Evolutionary conservation across 2,113 vertebrate species (phyloP).

Genomic region (Romanogobio albipinnatus): DNA sequence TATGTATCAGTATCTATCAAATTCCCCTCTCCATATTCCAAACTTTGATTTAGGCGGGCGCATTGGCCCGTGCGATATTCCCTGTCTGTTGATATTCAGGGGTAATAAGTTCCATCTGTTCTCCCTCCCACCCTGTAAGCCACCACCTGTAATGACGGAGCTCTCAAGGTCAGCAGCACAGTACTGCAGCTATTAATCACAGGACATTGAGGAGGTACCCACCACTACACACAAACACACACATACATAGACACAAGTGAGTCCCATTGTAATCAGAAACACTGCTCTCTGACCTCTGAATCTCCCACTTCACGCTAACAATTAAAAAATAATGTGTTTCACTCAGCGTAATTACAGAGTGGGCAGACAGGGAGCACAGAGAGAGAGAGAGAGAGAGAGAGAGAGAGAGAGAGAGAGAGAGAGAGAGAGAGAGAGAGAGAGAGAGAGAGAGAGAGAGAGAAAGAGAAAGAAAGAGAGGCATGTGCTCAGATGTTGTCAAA

Average conservation of each 20-base stretch:
- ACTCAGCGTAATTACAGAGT: not conserved
- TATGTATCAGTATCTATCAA: conserved; percentile 24
- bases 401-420: too few species aligned
- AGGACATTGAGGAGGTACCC: conserved; percentile 14
- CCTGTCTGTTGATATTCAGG: conserved; percentile 44
- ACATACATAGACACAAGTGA: not conserved
- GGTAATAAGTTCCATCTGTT: conserved; percentile 55
- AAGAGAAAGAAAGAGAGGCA: not conserved
- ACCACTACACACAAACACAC: not conserved
- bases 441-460: not conserved
- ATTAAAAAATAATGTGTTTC: conserved; percentile 34
- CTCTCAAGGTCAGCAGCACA: conserved; percentile 54
- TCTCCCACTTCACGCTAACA: conserved; percentile 17
- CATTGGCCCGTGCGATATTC: conserved; percentile 30
- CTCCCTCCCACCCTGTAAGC: conserved; percentile 37
- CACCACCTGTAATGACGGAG: conserved; percentile 51
- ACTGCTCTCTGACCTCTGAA: conserved; percentile 35
- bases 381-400: not conserved
- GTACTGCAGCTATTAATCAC: conserved; percentile 53
- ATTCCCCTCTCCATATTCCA: not conserved
- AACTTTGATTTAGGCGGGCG: conserved; percentile 18
- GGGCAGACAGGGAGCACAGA: not conserved
- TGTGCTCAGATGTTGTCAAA: not conserved
- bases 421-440: not conserved
- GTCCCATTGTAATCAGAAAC: not conserved